Conservation (phyloP, 2,797 vertebrate genomes). For the Labroides dimidiatus region DNA sequence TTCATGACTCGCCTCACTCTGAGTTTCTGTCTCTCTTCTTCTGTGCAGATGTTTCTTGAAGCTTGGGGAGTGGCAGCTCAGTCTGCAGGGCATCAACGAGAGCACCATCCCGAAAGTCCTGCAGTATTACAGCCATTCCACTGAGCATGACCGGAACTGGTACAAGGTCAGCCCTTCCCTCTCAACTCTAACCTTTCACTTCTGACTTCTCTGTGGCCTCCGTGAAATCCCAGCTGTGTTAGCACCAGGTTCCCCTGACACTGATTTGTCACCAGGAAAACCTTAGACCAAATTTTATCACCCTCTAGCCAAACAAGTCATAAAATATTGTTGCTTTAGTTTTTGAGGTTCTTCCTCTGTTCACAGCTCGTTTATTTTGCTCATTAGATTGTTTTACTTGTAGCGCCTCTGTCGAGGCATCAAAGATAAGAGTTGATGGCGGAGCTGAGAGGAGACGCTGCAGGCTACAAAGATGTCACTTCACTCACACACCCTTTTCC, state of each 20-base stretch:
- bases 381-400: slow-evolving; percentile 9
- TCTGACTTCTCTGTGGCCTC: slow-evolving; percentile 23
- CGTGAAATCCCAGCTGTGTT: slow-evolving; percentile 61
- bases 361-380: slow-evolving; percentile 33
- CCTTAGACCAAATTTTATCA: slow-evolving; percentile 13
- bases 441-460: slow-evolving; percentile 26
- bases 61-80: slow-evolving; percentile 98
- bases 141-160: slow-evolving; percentile 98
- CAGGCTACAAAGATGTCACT: slow-evolving; percentile 2
- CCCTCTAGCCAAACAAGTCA: slow-evolving; percentile 30
- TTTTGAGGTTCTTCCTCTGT: slow-evolving; percentile 4
- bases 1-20: neutral
- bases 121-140: slow-evolving; percentile 97
- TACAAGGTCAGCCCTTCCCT: slow-evolving; percentile 90
- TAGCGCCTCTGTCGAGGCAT: slow-evolving; percentile 18
- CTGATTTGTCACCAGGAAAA: slow-evolving; percentile 22
- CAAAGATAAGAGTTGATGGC: slow-evolving; percentile 33
- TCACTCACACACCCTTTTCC: neutral
- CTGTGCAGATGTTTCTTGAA: slow-evolving; percentile 94
- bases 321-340: slow-evolving; percentile 10
- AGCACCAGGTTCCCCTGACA: slow-evolving; percentile 12
- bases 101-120: slow-evolving; percentile 98
- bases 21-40: neutral
- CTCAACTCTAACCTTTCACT: slow-evolving; percentile 48
- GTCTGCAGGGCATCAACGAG: slow-evolving; percentile 97